These are phyloP conservation scores for Caenorhabditis plicata DNA, from an alignment of 2,888 invertebrate species.

Conservation along the genomic window DNA sequence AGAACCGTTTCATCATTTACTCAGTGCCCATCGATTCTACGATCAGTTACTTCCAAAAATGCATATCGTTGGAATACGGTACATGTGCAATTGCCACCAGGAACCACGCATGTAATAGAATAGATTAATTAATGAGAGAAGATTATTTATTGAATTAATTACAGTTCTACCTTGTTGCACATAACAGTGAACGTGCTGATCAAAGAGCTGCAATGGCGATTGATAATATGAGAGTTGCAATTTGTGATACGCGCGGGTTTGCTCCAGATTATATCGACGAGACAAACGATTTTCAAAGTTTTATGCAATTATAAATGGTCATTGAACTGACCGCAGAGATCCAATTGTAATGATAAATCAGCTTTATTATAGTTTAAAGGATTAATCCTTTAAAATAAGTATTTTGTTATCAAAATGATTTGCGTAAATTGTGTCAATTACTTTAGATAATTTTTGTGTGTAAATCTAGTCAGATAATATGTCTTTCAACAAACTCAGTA, in stretches of 20 bases:
- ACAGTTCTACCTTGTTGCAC: conserved; percentile 63
- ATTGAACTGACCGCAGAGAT: neutral
- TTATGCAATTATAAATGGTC: conserved; percentile 9
- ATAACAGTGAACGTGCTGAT: conserved; percentile 54
- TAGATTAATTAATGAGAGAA: neutral
- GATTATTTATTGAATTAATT: conserved; percentile 6
- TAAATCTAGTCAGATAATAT: too few relatives aligned
- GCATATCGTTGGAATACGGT: conserved; percentile 63
- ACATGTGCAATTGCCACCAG: conserved; percentile 62
- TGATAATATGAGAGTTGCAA: conserved; percentile 63
- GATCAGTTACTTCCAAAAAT: conserved; percentile 59
- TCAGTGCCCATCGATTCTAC: conserved; percentile 60
- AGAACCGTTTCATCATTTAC: conserved; percentile 55
- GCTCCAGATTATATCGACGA: conserved; percentile 49
- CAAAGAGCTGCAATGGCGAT: conserved; percentile 58
- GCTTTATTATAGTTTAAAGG: too few relatives aligned
- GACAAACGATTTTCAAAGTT: conserved; percentile 24
- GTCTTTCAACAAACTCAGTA: too few relatives aligned
- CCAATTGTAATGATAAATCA: too few relatives aligned
- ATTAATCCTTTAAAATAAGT: too few relatives aligned
- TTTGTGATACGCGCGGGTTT: conserved; percentile 53
- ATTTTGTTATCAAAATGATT: too few relatives aligned
- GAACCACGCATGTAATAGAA: conserved; percentile 56
- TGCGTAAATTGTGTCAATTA: too few relatives aligned
- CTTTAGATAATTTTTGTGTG: too few relatives aligned